These are phyloP conservation scores for Acholoe squamosa DNA, from an alignment of 2,888 invertebrate genomes.

Conservation along the genomic window DNA sequence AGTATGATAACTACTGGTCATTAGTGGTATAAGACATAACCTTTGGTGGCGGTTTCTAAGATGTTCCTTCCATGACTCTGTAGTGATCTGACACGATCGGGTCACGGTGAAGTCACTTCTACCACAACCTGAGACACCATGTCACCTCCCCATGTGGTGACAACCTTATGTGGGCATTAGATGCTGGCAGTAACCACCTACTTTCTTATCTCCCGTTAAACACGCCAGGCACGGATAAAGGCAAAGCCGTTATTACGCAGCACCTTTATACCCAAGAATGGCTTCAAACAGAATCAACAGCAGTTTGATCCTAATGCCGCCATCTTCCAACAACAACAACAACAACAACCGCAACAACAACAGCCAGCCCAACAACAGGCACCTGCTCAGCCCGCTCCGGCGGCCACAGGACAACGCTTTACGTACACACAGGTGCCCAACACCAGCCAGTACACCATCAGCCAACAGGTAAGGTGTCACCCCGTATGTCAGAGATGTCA, in stretches of 20 bases:
- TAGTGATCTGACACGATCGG: background rate
- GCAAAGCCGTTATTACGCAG: slow-evolving; percentile 89
- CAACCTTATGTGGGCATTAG: background rate
- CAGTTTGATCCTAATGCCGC: slow-evolving; percentile 35
- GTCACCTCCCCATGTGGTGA: background rate
- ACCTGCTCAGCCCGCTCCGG: background rate
- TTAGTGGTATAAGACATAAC: background rate
- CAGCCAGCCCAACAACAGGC: slow-evolving; percentile 54
- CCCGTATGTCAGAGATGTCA: no score
- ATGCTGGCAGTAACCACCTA: background rate
- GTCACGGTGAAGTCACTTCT: background rate
- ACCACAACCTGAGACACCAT: background rate
- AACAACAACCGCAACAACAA: slow-evolving; percentile 31
- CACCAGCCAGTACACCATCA: slow-evolving; percentile 58
- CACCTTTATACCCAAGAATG: slow-evolving; percentile 84
- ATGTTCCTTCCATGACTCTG: slow-evolving; percentile 50
- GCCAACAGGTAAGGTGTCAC: slow-evolving; percentile 63
- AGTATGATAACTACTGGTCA: background rate
- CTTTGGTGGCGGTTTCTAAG: slow-evolving; percentile 30
- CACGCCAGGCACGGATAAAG: slow-evolving; percentile 88
- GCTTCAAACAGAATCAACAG: slow-evolving; percentile 62
- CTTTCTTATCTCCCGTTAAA: no score
- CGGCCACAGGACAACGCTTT: background rate
- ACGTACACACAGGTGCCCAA: slow-evolving; percentile 58
- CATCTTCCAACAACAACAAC: slow-evolving; percentile 36